Conservation (phyloP, 2,888 invertebrate genomes). For the Leucozona laternaria region DNA sequence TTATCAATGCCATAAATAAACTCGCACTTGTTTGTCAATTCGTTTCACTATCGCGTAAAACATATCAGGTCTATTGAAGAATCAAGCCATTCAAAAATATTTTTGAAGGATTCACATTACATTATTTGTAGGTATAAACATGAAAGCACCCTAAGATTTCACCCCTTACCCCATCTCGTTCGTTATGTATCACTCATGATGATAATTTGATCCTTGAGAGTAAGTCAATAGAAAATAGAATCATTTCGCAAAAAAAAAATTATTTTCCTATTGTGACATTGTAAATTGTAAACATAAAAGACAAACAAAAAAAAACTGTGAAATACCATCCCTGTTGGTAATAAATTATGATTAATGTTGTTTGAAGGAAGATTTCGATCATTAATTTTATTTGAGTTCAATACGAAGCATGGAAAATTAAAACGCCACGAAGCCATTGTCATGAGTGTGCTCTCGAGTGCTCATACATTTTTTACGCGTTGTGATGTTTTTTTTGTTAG, state of each 20-base stretch:
- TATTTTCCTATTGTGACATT: conserved; percentile 52
- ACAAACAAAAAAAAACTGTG: background rate
- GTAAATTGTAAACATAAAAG: conserved; percentile 20
- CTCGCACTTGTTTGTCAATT: conserved; percentile 15
- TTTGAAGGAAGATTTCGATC: conserved; percentile 67
- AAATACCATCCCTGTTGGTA: conserved; percentile 40
- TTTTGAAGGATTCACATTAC: conserved; percentile 10
- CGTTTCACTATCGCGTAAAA: background rate
- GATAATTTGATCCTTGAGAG: conserved; percentile 71
- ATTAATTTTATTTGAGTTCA: conserved; percentile 75
- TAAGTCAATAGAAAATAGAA: conserved; percentile 57
- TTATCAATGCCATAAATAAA: conserved; percentile 75
- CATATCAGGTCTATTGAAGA: conserved; percentile 46
- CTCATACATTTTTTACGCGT: conserved; percentile 57
- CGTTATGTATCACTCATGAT: conserved; percentile 44
- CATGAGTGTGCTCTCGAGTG: conserved; percentile 35
- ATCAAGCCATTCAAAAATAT: conserved; percentile 31
- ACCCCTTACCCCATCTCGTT: conserved; percentile 16
- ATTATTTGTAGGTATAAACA: background rate
- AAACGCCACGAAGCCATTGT: conserved; percentile 54
- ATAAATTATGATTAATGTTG: conserved; percentile 75
- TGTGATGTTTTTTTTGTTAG: conserved; percentile 48
- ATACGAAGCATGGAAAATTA: conserved; percentile 52
- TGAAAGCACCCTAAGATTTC: background rate
- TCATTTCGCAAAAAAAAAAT: conserved; percentile 52